These are phyloP conservation scores for Lasioglossum leucozonium DNA, from an alignment of 2,888 invertebrate species.

Conservation along the genomic window DNA sequence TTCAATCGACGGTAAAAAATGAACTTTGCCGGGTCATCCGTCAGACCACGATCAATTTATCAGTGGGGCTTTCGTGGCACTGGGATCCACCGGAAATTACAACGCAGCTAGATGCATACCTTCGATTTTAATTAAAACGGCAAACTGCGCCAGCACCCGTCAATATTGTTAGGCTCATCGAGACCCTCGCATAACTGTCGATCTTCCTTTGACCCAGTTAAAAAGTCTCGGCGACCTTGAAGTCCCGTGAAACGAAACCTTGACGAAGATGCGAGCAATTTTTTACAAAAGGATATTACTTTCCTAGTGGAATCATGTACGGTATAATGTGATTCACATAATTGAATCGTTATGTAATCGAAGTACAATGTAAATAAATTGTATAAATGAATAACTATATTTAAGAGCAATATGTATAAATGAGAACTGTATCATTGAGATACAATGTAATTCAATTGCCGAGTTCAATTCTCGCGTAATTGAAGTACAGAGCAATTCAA, in stretches of 20 bases:
- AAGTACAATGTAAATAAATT: too few species aligned
- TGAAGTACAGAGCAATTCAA: neutral
- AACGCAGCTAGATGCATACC: neutral
- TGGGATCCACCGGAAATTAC: neutral
- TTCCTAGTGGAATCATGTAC: too few species aligned
- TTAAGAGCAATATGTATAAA: too few species aligned
- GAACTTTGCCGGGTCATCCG: neutral
- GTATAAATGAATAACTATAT: too few species aligned
- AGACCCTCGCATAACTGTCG: neutral
- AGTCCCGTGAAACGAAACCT: neutral
- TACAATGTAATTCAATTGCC: too few species aligned
- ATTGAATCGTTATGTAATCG: too few species aligned
- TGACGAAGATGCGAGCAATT: too few species aligned
- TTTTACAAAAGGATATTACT: too few species aligned
- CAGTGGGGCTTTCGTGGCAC: neutral
- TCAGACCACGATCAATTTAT: neutral
- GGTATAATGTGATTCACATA: too few species aligned
- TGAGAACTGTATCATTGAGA: too few species aligned
- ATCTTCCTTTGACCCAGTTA: neutral
- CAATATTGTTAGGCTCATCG: neutral
- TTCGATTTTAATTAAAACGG: neutral
- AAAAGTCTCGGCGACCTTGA: neutral
- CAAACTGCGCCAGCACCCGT: neutral
- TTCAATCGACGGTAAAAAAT: neutral
- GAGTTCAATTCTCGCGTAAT: neutral